Evolutionary conservation across 2,113 vertebrate species (phyloP).

Genomic region (Panurus biarmicus): DNA sequence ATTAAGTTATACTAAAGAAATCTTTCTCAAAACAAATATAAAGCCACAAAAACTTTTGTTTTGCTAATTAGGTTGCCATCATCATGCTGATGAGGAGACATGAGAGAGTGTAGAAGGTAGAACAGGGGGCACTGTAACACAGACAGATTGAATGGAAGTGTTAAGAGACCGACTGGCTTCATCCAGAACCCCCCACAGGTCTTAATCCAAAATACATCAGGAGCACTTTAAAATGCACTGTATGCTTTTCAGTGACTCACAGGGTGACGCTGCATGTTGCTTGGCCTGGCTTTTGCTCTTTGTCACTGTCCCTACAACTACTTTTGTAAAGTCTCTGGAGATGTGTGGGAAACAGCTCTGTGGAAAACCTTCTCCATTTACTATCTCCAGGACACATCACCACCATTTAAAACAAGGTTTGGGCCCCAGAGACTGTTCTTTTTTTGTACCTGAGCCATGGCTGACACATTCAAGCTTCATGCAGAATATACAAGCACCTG

Average conservation of each 20-base stretch:
- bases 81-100: neutral
- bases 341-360: neutral
- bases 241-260: neutral
- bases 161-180: neutral
- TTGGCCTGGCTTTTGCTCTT: neutral
- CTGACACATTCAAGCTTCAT: neutral
- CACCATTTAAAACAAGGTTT: neutral
- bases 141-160: neutral
- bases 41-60: neutral
- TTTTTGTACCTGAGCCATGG: neutral
- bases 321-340: neutral
- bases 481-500: neutral
- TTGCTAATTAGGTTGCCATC: neutral
- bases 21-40: conserved; percentile 26
- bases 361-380: neutral
- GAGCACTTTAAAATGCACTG: neutral
- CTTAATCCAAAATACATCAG: neutral
- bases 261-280: rapidly evolving
- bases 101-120: neutral
- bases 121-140: neutral
- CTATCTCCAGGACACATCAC: neutral
- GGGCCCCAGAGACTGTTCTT: neutral
- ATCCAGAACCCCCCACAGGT: neutral
- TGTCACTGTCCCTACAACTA: neutral
- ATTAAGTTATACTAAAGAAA: conserved; percentile 22